phyloP scores from a whole-genome alignment of 2,113 vertebrate species.

The Spea bombifrons region DNA sequence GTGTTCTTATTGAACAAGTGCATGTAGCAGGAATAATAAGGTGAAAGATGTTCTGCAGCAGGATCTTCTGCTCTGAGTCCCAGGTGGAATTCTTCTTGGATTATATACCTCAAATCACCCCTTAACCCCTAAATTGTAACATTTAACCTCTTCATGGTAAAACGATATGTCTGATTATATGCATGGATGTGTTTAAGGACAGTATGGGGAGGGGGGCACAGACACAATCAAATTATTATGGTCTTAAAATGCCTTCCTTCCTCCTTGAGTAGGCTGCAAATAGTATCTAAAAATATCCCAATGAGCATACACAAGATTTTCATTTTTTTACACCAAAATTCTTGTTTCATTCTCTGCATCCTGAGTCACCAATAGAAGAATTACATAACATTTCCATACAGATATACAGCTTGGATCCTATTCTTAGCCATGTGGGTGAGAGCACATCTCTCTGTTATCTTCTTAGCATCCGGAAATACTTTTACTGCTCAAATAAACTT shows the following conservation, averaged over 20 bases:
- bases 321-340: slow-evolving; percentile 14
- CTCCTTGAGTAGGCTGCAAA: background rate
- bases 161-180: too few relatives aligned
- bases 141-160: too few relatives aligned
- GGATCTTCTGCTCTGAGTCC: too few relatives aligned
- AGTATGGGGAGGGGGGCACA: background rate
- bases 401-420: slow-evolving; percentile 39
- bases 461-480: slow-evolving; percentile 18
- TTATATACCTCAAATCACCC: too few relatives aligned
- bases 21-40: too few relatives aligned
- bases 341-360: slow-evolving; percentile 11
- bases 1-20: too few relatives aligned
- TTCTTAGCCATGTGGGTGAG: slow-evolving; percentile 46
- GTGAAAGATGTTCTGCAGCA: too few relatives aligned
- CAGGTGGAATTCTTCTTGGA: too few relatives aligned
- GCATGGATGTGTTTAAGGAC: too few relatives aligned
- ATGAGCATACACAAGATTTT: background rate
- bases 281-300: background rate
- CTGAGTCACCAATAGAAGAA: slow-evolving; percentile 33
- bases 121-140: too few relatives aligned
- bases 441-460: background rate
- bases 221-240: background rate
- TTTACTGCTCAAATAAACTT: background rate
- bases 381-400: slow-evolving; percentile 40
- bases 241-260: background rate